Conservation (phyloP, 2,797 vertebrate species). For the Pterois miles region DNA sequence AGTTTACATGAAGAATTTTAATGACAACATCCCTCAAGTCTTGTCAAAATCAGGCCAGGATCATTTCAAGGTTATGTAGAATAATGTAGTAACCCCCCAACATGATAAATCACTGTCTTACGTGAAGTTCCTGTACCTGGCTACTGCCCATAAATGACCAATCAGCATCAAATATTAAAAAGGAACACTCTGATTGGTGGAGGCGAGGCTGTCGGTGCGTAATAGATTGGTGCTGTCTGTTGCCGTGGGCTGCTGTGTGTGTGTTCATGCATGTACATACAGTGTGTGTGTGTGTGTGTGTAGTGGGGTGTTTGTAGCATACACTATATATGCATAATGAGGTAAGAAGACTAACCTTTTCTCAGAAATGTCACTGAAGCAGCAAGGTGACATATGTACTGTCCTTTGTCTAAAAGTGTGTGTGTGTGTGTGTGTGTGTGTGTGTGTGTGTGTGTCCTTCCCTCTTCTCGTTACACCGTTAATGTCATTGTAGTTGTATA, state of each 20-base stretch:
- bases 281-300: neutral
- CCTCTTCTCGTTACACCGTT: constrained; percentile 29
- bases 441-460: constrained; percentile 1
- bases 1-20: constrained; percentile 23
- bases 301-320: neutral
- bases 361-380: constrained; percentile 58
- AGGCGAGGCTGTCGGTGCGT: constrained; percentile 19
- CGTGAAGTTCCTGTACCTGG: neutral
- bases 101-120: constrained; percentile 50
- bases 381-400: constrained; percentile 47
- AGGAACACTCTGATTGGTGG: constrained; percentile 33
- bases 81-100: constrained; percentile 8
- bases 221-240: constrained; percentile 39
- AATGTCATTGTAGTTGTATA: constrained; percentile 17
- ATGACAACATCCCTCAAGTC: neutral
- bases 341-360: constrained; percentile 49
- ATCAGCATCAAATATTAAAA: constrained; percentile 28
- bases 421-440: constrained; percentile 26
- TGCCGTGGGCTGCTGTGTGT: constrained; percentile 39
- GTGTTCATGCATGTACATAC: constrained; percentile 16
- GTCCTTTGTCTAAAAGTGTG: constrained; percentile 32
- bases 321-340: constrained; percentile 2
- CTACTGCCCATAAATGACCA: constrained; percentile 41
- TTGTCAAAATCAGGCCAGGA: constrained; percentile 3
- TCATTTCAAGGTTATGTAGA: constrained; percentile 40